These are phyloP conservation scores for Onthophagus sagittarius DNA, from an alignment of 2,888 invertebrate genomes.

Conservation along the genomic window DNA sequence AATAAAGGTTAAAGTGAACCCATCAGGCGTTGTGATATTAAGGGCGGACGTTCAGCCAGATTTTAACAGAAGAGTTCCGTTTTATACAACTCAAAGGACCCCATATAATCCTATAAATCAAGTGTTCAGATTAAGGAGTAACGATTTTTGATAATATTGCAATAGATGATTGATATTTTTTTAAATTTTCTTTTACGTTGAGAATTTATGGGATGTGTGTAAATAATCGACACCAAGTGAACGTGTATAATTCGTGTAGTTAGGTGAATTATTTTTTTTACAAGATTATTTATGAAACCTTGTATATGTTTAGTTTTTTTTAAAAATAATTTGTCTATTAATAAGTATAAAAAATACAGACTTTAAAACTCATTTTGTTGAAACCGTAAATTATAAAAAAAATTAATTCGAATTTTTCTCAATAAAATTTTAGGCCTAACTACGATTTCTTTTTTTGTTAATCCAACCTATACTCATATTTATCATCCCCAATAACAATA, in stretches of 20 bases:
- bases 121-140: slow-evolving; percentile 52
- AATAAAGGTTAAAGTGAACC: slow-evolving; percentile 91
- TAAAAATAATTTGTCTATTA: background rate
- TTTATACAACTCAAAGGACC: slow-evolving; percentile 44
- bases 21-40: slow-evolving; percentile 82
- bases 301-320: slow-evolving; percentile 17
- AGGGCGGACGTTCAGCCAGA: slow-evolving; percentile 73
- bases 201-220: background rate
- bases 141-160: slow-evolving; percentile 36
- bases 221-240: slow-evolving; percentile 12
- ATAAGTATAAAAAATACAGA: background rate
- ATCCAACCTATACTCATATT: slow-evolving; percentile 61
- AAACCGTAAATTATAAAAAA: slow-evolving; percentile 19
- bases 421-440: background rate
- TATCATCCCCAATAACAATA: slow-evolving; percentile 61
- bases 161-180: background rate
- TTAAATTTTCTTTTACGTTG: slow-evolving; percentile 9
- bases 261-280: slow-evolving; percentile 19
- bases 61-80: slow-evolving; percentile 40
- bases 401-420: no score
- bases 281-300: slow-evolving; percentile 15
- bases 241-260: slow-evolving; percentile 25
- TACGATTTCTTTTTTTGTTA: slow-evolving; percentile 40
- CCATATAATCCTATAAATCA: slow-evolving; percentile 54
- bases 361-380: no score